Base-by-base conservation (phyloP, 2,113 vertebrate genomes). In the Piprites chloris region DNA sequence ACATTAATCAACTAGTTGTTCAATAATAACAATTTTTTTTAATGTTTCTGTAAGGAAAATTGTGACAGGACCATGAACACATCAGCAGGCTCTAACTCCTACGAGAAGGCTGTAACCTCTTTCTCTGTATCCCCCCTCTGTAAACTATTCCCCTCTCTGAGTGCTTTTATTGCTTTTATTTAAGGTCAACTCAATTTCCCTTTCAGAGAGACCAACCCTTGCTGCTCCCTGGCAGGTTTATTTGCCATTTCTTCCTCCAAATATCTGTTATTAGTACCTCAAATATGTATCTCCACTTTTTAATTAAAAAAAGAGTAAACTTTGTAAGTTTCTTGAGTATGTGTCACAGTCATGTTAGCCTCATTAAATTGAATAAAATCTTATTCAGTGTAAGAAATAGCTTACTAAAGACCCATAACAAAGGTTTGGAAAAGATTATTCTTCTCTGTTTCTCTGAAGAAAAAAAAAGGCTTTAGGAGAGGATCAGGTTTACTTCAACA, bases 191-290 rank as follows among this genome's bases (percentile, higher is more conserved):
- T 59, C 59, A 55, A 33, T 39, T 41, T 56, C 26, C 8, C 9
- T 66, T 83, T 33, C 32, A 2, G 2, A 65, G 12, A 65, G 18
- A 1, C 1, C 1, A 5, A 20, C 17, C 9, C 27, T 27, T 75
- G 32, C 66, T 65, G 14, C 35, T 86, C 7, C 3, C 16, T 65
- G 11, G 6, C 12, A 63, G 11, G 23, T 65, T 58, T 67, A 17
- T 53, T n/a, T 80, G 35, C 15, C 11, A 13, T 39, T 90, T 62
- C 7, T 74, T 83, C 14, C 19, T 71, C 18, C 20, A 49, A 46
- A 42, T 35, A 4, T 52, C n/a, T 76, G 24, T 39, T 86, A 47
- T 22, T 49, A 84, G n/a, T 50, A 7, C 49, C 27, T 44, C 20
- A 82, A 81, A 86, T 74, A 9, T 50, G 7, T 37, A 35, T 58